Evolutionary conservation across 2,113 vertebrate genomes (phyloP).

Genomic region (Gila orcuttii): DNA sequence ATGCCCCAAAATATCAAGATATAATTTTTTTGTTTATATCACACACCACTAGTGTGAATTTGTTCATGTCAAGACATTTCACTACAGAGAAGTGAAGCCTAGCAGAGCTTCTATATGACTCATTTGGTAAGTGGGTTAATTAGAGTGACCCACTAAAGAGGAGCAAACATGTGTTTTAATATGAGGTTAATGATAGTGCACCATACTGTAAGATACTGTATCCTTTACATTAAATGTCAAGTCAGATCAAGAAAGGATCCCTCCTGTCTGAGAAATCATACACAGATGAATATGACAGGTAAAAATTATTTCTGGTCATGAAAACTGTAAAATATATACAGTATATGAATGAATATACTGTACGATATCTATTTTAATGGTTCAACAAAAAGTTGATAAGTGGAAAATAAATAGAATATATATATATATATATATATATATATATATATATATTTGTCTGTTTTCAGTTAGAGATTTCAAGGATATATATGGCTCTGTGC

Average conservation of each 20-base stretch:
- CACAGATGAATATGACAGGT: neutral
- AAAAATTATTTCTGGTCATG: neutral
- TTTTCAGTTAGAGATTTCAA: neutral
- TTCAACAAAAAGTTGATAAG: no score
- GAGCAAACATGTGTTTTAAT: conserved; percentile 30
- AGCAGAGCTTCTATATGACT: conserved; percentile 32
- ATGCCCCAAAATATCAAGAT: no score
- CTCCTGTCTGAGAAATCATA: neutral
- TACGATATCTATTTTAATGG: neutral
- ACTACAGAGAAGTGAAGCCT: neutral
- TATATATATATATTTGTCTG: neutral
- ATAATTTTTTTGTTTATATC: no score
- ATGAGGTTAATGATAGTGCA: conserved; percentile 41
- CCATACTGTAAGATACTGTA: neutral
- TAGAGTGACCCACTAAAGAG: conserved; percentile 33
- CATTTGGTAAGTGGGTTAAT: conserved; percentile 54
- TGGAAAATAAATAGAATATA: neutral
- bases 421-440: no score
- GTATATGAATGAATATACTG: no score
- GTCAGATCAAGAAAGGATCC: neutral
- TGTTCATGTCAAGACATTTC: neutral
- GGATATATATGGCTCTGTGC: neutral
- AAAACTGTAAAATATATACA: neutral
- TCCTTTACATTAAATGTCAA: neutral
- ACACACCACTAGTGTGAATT: neutral